Evolutionary conservation across 2,888 invertebrate species (phyloP), one percentile per base, ranked within the genome.

Genomic region (Eupithecia dodoneata): DNA sequence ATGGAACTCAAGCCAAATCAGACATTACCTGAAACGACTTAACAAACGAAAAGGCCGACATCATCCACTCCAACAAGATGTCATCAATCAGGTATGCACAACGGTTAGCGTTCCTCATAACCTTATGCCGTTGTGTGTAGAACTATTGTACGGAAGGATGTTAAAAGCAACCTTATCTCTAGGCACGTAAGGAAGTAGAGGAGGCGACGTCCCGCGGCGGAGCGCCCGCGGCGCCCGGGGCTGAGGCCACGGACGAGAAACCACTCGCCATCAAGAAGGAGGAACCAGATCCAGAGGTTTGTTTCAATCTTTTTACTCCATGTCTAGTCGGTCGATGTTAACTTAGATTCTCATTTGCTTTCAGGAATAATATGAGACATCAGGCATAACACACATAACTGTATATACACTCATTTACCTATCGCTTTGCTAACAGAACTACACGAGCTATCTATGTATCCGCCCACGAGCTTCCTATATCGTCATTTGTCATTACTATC

Each of bases 241-340:
- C 86, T 84, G 92, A 49, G 85, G 89, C n/a, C 81, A 82, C 90
- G 0, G 94, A 93, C 41, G 95, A 96, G 59, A 97, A 97, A 83
- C 97, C 94, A 0, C 91, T 92, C 63, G 84, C 90, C 4, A 91
- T 94, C 76, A 97, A 92, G 95, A 97, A 89, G 85, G 96, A 92
- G 82, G 95, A 95, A 83, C 93, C 88, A 10, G 94, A 88, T 78
- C 92, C 89, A 3, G 94, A 89, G 95, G 97, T 83, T 96, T 96
- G 75, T 72, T 44, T 65, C 47, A 66, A 49, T 63, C 7, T 18
- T 59, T 59, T 55, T n/a, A 59, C 9, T n/a, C n/a, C n/a, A 18
- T 59, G 18, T 59, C 55, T 52, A 52, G 52, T 52, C 15, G 2
- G n/a, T n/a, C 7, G 52, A 52, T 52, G 52, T 45, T 45, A 45